phyloP scores from a whole-genome alignment of 2,113 vertebrate species.

The Delphinus delphis region DNA sequence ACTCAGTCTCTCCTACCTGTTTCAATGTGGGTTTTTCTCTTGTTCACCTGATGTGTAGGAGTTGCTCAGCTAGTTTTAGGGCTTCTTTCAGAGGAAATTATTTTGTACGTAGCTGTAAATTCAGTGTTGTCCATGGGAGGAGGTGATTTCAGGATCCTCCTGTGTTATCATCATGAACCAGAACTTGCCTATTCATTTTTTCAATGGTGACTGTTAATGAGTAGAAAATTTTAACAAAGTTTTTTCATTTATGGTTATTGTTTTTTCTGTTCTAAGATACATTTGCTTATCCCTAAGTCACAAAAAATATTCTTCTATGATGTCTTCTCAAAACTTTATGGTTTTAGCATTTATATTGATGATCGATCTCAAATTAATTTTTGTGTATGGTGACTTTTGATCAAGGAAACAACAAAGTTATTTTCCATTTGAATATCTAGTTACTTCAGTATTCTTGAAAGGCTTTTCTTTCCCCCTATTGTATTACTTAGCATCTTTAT shows the following conservation, averaged over 20 bases:
- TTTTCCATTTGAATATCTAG: not conserved
- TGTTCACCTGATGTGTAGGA: no score
- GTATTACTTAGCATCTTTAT: not conserved
- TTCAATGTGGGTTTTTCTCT: no score
- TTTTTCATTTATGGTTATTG: not conserved
- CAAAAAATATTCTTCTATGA: not conserved
- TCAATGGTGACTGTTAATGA: not conserved
- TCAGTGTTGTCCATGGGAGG: no score
- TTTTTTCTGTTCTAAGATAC: not conserved
- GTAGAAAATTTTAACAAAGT: not conserved
- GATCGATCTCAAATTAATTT: not conserved
- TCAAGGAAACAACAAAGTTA: not conserved
- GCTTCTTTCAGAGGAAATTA: no score
- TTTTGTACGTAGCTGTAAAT: no score
- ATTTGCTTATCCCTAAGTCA: not conserved
- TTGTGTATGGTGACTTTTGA: not conserved
- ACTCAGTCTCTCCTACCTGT: no score
- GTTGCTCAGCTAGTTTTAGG: no score
- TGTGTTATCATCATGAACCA: not conserved
- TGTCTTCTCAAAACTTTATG: not conserved
- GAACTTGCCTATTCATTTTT: not conserved
- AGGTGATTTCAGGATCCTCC: not conserved
- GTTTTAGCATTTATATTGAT: not conserved
- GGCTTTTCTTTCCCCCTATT: not conserved
- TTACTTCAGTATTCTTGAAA: not conserved